Conservation (phyloP, 2,888 invertebrate genomes). For the Agrilus cyanescens region DNA sequence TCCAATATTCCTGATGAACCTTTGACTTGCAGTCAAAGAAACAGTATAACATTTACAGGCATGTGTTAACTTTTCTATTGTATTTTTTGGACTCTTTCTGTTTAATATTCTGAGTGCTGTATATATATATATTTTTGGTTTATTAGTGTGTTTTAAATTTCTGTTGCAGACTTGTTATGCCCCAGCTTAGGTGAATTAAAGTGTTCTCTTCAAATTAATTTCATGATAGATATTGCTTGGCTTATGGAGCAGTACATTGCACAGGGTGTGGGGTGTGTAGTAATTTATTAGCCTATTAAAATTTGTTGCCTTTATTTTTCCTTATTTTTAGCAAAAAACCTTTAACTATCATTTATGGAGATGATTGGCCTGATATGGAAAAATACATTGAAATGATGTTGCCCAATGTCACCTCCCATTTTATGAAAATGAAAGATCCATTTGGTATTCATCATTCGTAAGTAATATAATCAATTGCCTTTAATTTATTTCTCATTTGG, state of each 20-base stretch:
- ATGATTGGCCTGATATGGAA: slow-evolving; percentile 40
- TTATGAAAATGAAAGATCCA: slow-evolving; percentile 61
- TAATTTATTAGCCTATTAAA: slow-evolving; percentile 8
- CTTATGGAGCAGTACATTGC: slow-evolving; percentile 73
- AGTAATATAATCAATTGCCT: slow-evolving; percentile 27
- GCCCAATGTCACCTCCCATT: slow-evolving; percentile 53
- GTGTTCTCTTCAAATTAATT: slow-evolving; percentile 77
- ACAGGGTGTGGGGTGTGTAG: slow-evolving; percentile 53
- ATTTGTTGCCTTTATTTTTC: slow-evolving; percentile 5
- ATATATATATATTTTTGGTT: too few species aligned
- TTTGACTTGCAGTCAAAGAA: slow-evolving; percentile 50
- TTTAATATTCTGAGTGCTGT: too few species aligned
- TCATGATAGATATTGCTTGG: slow-evolving; percentile 88
- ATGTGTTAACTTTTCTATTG: slow-evolving; percentile 3
- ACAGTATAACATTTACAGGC: slow-evolving; percentile 61
- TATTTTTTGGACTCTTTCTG: neutral
- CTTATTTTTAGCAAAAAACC: slow-evolving; percentile 45
- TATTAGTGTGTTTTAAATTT: neutral
- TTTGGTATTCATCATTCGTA: slow-evolving; percentile 84
- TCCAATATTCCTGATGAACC: slow-evolving; percentile 55
- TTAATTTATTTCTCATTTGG: neutral
- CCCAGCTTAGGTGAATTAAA: slow-evolving; percentile 62
- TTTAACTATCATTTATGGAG: slow-evolving; percentile 67
- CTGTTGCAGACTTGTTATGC: slow-evolving; percentile 60
- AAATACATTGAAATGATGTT: slow-evolving; percentile 40